Conservation (phyloP, 2,888 invertebrate genomes). For the Agonopterix heracliana region DNA sequence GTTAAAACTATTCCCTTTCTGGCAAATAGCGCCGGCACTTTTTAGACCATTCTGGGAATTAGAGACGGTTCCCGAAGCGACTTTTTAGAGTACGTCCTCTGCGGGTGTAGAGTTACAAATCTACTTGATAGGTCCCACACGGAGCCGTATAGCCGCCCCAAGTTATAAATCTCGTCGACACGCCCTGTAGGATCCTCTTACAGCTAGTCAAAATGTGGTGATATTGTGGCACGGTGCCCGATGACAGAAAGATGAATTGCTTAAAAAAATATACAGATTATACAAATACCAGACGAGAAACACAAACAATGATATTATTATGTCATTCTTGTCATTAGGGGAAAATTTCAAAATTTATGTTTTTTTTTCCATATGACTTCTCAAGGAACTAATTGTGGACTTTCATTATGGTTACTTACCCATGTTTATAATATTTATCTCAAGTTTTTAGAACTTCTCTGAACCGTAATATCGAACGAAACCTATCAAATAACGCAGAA, state of each 20-base stretch:
- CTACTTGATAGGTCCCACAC: conserved; percentile 25
- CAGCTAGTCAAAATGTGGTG: conserved; percentile 31
- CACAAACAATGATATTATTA: no score
- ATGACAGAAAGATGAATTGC: conserved; percentile 23
- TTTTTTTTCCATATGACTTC: no score
- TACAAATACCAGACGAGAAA: no score
- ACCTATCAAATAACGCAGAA: no score
- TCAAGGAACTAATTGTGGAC: no score
- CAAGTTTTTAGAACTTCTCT: no score
- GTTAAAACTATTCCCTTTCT: conserved; percentile 5
- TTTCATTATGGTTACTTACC: no score
- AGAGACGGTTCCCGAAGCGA: conserved; percentile 34
- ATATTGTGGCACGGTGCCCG: conserved; percentile 17
- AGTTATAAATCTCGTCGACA: conserved; percentile 44
- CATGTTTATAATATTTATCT: no score
- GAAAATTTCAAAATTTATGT: no score
- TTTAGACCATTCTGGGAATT: conserved; percentile 35
- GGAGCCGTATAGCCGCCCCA: conserved; percentile 12
- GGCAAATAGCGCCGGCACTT: conserved; percentile 21
- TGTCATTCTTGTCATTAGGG: no score
- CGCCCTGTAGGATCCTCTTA: conserved; percentile 32
- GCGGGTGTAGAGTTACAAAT: conserved; percentile 35
- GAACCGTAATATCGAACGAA: no score
- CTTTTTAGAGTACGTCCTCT: conserved; percentile 15
- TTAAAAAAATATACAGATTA: no score